phyloP scores from a whole-genome alignment of 2,888 invertebrate species.

The Disparrhopalites patrizii region DNA sequence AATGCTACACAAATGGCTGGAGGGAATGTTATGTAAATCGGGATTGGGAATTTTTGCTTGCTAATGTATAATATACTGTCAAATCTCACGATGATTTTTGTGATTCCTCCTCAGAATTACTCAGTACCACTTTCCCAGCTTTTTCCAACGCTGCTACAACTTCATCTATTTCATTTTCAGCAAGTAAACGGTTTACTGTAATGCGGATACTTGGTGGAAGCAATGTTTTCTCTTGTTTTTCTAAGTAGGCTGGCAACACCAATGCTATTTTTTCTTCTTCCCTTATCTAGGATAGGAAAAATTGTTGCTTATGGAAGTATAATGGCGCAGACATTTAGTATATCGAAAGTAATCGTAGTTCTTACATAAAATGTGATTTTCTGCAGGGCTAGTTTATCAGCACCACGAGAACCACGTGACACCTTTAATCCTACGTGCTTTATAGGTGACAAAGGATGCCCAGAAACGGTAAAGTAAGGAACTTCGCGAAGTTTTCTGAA shows the following conservation, averaged over 20 bases:
- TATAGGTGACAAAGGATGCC: slow-evolving; percentile 65
- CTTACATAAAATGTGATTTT: slow-evolving; percentile 58
- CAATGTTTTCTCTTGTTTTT: slow-evolving; percentile 61
- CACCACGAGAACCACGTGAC: slow-evolving; percentile 51
- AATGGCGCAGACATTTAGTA: too few relatives aligned
- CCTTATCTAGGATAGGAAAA: slow-evolving; percentile 32
- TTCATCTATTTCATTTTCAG: slow-evolving; percentile 58
- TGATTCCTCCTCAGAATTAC: not conserved
- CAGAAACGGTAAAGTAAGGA: slow-evolving; percentile 53
- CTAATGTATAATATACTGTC: not conserved
- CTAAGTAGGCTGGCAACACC: slow-evolving; percentile 65
- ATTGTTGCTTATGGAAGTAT: not conserved
- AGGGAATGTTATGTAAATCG: too few relatives aligned
- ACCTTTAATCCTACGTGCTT: slow-evolving; percentile 67
- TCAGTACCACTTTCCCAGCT: slow-evolving; percentile 14
- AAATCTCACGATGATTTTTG: not conserved
- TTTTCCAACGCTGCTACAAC: slow-evolving; percentile 31
- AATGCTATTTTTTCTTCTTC: slow-evolving; percentile 58
- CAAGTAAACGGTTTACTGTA: slow-evolving; percentile 63
- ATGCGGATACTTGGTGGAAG: slow-evolving; percentile 71
- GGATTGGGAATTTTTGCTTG: too few relatives aligned
- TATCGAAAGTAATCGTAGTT: not conserved
- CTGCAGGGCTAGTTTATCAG: slow-evolving; percentile 58
- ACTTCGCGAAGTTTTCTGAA: slow-evolving; percentile 10
- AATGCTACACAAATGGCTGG: too few relatives aligned